Conservation (phyloP, 2,888 invertebrate species). For the Platypus cylindrus region DNA sequence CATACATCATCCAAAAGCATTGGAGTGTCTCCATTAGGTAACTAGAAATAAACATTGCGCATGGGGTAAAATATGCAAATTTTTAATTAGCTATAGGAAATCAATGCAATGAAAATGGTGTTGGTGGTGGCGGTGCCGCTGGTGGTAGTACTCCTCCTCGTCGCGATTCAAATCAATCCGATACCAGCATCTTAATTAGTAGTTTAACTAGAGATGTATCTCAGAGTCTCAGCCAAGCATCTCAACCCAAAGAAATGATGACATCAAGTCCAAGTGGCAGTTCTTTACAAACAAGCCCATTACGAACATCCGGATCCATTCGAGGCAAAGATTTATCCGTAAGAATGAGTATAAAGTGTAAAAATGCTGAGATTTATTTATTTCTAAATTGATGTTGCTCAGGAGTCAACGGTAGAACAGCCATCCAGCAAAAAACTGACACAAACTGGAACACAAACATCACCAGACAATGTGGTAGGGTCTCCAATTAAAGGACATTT, state of each 20-base stretch:
- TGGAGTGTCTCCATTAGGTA: slow-evolving; percentile 44
- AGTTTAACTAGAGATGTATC: slow-evolving; percentile 49
- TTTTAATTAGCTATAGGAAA: too few species aligned
- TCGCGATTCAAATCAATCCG: slow-evolving; percentile 44
- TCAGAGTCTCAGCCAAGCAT: slow-evolving; percentile 43
- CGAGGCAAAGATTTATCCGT: slow-evolving; percentile 30
- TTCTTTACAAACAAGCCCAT: slow-evolving; percentile 40
- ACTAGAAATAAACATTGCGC: too few species aligned
- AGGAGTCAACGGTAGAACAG: slow-evolving; percentile 33
- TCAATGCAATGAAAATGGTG: slow-evolving; percentile 1
- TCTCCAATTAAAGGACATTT: slow-evolving; percentile 40
- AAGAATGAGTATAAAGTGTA: too few species aligned
- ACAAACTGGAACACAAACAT: slow-evolving; percentile 59
- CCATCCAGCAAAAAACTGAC: slow-evolving; percentile 37
- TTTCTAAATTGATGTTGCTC: too few species aligned
- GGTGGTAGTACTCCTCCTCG: slow-evolving; percentile 24
- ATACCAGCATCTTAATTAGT: slow-evolving; percentile 49
- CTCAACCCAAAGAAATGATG: slow-evolving; percentile 36
- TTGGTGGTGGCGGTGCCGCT: slow-evolving; percentile 26
- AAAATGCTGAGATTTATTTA: too few species aligned
- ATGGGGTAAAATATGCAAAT: too few species aligned
- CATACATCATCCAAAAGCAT: slow-evolving; percentile 43
- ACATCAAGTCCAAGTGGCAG: slow-evolving; percentile 44
- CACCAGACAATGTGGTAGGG: slow-evolving; percentile 42
- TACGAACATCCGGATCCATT: slow-evolving; percentile 33